These are phyloP conservation scores for Drosophila kepulauana DNA, from an alignment of 1,140 invertebrate species.

Conservation along the genomic window DNA sequence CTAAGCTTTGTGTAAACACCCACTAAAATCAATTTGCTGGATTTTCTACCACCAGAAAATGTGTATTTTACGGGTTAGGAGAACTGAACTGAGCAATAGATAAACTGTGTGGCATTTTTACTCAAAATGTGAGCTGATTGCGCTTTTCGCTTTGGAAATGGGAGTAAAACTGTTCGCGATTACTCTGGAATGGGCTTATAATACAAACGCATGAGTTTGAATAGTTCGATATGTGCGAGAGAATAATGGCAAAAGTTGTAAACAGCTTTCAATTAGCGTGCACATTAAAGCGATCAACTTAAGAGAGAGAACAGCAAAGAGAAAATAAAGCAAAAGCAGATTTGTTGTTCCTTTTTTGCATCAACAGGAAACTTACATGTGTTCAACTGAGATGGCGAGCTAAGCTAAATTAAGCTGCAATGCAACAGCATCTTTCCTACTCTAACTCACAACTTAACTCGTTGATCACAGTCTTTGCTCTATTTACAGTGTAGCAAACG, in stretches of 20 bases:
- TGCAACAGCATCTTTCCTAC: not conserved
- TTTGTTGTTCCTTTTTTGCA: not conserved
- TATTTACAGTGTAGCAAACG: not conserved
- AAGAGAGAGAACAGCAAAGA: not conserved
- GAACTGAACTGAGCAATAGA: conserved; percentile 8
- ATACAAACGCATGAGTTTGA: conserved; percentile 25
- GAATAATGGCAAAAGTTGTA: not conserved
- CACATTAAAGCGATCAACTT: not conserved
- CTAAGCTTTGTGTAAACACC: conserved; percentile 84
- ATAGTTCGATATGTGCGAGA: conserved; percentile 12
- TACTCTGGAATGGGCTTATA: conserved; percentile 38
- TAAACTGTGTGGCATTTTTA: not conserved
- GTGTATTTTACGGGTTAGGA: conserved; percentile 79
- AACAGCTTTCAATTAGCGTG: not conserved
- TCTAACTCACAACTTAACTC: not conserved
- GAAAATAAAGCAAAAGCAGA: not conserved
- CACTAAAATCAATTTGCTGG: conserved; percentile 84
- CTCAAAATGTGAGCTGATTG: conserved; percentile 33
- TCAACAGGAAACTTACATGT: fast-evolving
- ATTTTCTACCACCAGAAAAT: conserved; percentile 84
- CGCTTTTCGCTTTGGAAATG: conserved; percentile 33
- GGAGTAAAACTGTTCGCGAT: conserved; percentile 37
- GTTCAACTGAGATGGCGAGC: not conserved
- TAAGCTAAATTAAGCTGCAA: not conserved
- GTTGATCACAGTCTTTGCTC: not conserved